Percentiles rank a stretch among this genome's conserved stretches.
Evolutionary conservation across 2,888 invertebrate species (phyloP).

Genomic region (Hartigia nigra): DNA sequence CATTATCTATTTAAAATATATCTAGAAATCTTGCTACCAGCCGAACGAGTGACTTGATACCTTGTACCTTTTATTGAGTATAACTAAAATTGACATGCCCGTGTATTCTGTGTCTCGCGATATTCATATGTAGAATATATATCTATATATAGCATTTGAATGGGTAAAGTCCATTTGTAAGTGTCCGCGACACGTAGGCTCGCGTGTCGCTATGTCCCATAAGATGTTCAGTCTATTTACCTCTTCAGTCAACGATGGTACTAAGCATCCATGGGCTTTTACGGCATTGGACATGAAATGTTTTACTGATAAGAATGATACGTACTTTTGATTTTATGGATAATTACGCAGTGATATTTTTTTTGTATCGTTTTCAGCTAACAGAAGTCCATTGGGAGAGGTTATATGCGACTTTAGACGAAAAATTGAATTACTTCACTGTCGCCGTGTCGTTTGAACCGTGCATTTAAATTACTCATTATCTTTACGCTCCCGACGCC

Average conservation of each 20-base stretch:
- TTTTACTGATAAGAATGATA: not conserved
- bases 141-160: too few relatives aligned
- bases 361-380: not conserved
- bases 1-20: not conserved
- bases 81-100: too few relatives aligned
- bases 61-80: too few relatives aligned
- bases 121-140: too few relatives aligned
- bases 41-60: not conserved
- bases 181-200: too few relatives aligned
- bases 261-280: too few relatives aligned
- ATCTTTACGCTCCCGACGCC: slow-evolving; percentile 26
- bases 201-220: too few relatives aligned
- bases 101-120: too few relatives aligned
- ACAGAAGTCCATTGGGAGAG: not conserved
- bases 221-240: too few relatives aligned
- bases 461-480: slow-evolving; percentile 24
- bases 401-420: not conserved
- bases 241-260: too few relatives aligned
- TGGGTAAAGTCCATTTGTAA: too few relatives aligned
- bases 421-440: not conserved
- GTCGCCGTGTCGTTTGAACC: not conserved
- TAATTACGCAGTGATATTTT: not conserved
- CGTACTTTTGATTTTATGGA: too few relatives aligned
- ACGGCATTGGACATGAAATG: not conserved
- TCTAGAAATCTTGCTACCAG: not conserved